Conservation (phyloP, 1,140 invertebrate genomes). For the Cardiocondyla obscurior region DNA sequence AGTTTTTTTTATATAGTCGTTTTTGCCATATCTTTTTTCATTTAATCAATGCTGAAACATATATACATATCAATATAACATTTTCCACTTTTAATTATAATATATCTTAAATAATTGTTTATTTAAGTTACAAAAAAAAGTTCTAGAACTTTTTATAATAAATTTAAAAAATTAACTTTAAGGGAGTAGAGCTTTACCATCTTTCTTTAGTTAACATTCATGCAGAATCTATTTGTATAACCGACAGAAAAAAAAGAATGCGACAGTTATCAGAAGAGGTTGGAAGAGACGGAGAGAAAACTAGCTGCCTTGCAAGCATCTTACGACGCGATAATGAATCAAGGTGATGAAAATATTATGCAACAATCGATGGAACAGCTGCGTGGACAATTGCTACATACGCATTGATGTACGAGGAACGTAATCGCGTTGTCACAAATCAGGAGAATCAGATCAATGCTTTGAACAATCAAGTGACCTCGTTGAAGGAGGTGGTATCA, state of each 20-base stretch:
- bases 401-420: conserved; percentile 75
- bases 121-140: too few relatives aligned
- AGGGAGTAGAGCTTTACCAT: neutral
- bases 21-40: too few relatives aligned
- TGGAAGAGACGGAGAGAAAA: conserved; percentile 73
- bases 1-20: too few relatives aligned
- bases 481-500: conserved; percentile 90
- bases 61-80: too few relatives aligned
- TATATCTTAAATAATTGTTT: neutral
- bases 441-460: conserved; percentile 90
- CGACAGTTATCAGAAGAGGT: conserved; percentile 74
- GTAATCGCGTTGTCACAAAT: conserved; percentile 79
- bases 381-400: conserved; percentile 72
- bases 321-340: conserved; percentile 53
- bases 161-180: neutral
- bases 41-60: too few relatives aligned
- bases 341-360: conserved; percentile 60
- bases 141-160: neutral
- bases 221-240: neutral
- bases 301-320: conserved; percentile 64
- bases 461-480: conserved; percentile 87
- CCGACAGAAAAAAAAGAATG: conserved; percentile 74
- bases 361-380: conserved; percentile 74
- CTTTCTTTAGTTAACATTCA: neutral
- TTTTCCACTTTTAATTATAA: too few relatives aligned